Evolutionary conservation across 2,113 vertebrate genomes (phyloP).

Genomic region (Phycodurus eques): DNA sequence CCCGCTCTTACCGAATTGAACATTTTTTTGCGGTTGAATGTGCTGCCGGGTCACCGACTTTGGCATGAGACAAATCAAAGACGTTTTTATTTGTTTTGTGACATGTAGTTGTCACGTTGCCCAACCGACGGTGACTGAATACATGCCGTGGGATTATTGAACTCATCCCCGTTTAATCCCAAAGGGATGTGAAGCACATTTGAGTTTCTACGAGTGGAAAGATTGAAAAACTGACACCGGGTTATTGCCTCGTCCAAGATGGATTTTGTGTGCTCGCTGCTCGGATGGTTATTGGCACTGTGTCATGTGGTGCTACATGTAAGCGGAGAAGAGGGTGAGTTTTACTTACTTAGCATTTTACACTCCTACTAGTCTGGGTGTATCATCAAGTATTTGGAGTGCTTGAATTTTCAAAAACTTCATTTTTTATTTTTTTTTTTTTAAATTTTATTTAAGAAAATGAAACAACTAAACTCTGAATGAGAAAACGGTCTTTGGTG

Average conservation of each 20-base stretch:
- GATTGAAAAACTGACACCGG: slow-evolving; percentile 26
- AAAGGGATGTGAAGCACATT: slow-evolving; percentile 29
- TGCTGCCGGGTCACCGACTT: slow-evolving; percentile 9
- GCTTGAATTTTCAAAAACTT: not conserved
- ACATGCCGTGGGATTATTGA: slow-evolving; percentile 40
- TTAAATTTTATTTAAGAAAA: not conserved
- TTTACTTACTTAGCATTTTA: slow-evolving; percentile 13
- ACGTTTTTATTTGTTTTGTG: slow-evolving; percentile 11
- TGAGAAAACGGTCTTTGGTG: not conserved
- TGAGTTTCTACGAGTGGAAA: slow-evolving; percentile 14
- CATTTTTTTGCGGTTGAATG: slow-evolving; percentile 14
- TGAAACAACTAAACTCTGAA: not conserved
- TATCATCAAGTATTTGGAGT: not conserved
- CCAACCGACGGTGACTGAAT: slow-evolving; percentile 28
- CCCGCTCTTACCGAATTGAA: not conserved
- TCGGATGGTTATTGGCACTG: slow-evolving; percentile 78
- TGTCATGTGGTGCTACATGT: slow-evolving; percentile 70
- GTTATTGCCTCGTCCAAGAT: slow-evolving; percentile 67
- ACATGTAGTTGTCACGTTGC: slow-evolving; percentile 35
- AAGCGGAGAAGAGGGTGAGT: slow-evolving; percentile 81
- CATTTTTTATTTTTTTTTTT: not conserved
- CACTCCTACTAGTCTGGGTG: not conserved
- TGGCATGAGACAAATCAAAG: not conserved
- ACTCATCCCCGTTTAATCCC: slow-evolving; percentile 3
- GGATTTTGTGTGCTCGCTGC: slow-evolving; percentile 78